Base-by-base conservation (phyloP, 2,797 vertebrate species). In the Streptopelia turtur region DNA sequence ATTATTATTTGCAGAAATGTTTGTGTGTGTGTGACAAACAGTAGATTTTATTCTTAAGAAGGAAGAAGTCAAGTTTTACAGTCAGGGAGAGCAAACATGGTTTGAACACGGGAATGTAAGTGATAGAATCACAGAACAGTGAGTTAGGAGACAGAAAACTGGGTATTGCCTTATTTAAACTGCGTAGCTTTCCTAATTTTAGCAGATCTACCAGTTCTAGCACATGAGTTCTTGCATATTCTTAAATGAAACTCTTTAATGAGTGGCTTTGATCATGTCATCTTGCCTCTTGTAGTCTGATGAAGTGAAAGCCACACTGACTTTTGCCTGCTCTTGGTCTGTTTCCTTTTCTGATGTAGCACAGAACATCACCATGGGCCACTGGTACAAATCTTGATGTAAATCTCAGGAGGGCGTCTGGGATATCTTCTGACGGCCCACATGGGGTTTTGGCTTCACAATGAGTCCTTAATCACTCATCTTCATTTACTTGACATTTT, bases 401-500 rank as follows among this genome's bases (percentile, higher is more conserved):
- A 4, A 43, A 22, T 49, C 45, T 71, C 41, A 61, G 78, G 49
- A 60, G 21, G 20, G 6, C 8, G 16, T 28, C 18, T 78, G 50
- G 10, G n/a, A 22, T 30, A 13, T 43, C 24, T 18, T 23, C 57
- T 55, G 77, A 72, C 23, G 22, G 6, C 9, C n/a, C 13, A 31
- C 22, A 0, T 15, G 15, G 15, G 2, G 50, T 68, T 69, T 35
- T 69, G 41, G 11, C 15, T 90, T 60, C 33, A 24, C 0, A 3
- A 9, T 30, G 39, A 56, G 18, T 78, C 47, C 31, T 68, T 56
- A 55, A 53, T 57, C 15, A 9, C 12, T 65, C 23, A 8, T 52
- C 35, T 76, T 72, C 2, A 2, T 35, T 91, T 59, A 31, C 14
- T 21, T 69, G 11, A 28, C 24, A 33, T 0, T 27, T 87, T 50